phyloP scores from a whole-genome alignment of 2,113 vertebrate genomes.

The Peucedramus taeniatus region DNA sequence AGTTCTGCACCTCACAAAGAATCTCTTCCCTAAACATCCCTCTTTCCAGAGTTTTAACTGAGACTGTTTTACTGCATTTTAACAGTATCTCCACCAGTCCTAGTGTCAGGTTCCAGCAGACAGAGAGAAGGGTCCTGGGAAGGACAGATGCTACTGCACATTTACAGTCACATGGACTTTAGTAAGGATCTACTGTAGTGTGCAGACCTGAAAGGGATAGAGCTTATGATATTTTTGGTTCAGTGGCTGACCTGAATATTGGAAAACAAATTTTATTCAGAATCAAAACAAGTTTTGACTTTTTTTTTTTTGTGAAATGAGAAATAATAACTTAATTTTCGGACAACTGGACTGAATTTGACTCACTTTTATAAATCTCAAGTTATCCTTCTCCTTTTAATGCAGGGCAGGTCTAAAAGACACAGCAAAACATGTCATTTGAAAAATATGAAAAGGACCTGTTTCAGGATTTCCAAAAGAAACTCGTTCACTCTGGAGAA shows the following conservation, averaged over 20 bases:
- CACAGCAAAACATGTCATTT: not conserved
- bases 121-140: not conserved
- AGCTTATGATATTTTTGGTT: not conserved
- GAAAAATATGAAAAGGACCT: conserved; percentile 1
- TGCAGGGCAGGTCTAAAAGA: not conserved
- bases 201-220: not conserved
- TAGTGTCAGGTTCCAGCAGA: not conserved
- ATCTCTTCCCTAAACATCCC: not conserved
- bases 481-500: not conserved
- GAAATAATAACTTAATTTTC: not conserved
- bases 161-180: not conserved
- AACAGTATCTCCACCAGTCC: not conserved
- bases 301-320: not conserved
- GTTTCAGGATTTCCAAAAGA: not conserved
- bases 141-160: not conserved
- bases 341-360: not conserved
- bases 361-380: not conserved
- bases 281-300: not conserved
- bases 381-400: not conserved
- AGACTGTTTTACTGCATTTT: not conserved
- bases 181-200: not conserved
- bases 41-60: not conserved
- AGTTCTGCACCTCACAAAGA: not conserved
- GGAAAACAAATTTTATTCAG: not conserved
- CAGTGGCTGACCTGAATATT: not conserved